Evolutionary conservation across 1,140 invertebrate genomes (phyloP).

Genomic region (Dufourea novaeangliae): DNA sequence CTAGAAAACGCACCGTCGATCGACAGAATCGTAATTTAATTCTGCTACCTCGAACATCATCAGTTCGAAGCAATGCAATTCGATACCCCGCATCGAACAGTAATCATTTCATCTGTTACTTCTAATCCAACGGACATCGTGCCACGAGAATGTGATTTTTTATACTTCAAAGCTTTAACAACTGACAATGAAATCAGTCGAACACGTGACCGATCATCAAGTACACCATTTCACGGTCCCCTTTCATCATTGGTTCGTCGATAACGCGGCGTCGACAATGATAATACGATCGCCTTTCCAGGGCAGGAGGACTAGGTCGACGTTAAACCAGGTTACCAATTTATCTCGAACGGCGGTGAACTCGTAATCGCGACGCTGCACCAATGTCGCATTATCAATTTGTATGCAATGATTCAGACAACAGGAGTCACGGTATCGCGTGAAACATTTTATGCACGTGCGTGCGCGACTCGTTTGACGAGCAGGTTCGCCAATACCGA

Average conservation of each 20-base stretch:
- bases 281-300: constrained; percentile 60
- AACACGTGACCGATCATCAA: constrained; percentile 28
- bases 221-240: constrained; percentile 40
- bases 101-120: too few species aligned
- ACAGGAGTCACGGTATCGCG: constrained; percentile 5
- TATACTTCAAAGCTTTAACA: neutral
- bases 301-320: constrained; percentile 73
- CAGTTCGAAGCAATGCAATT: too few species aligned
- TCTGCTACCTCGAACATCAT: too few species aligned
- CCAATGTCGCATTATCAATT: constrained; percentile 59
- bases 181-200: neutral
- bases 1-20: neutral
- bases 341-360: constrained; percentile 68
- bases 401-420: constrained; percentile 35
- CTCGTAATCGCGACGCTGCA: constrained; percentile 49
- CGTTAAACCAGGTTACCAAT: constrained; percentile 60
- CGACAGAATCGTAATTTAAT: neutral
- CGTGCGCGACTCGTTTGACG: constrained; percentile 5
- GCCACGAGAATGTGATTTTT: neutral
- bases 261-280: constrained; percentile 45
- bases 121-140: neutral
- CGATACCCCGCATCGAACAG: too few species aligned
- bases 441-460: constrained; percentile 23
- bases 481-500: neutral
- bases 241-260: constrained; percentile 30